phyloP scores from a whole-genome alignment of 2,113 vertebrate species.

The Crypturellus undulatus region DNA sequence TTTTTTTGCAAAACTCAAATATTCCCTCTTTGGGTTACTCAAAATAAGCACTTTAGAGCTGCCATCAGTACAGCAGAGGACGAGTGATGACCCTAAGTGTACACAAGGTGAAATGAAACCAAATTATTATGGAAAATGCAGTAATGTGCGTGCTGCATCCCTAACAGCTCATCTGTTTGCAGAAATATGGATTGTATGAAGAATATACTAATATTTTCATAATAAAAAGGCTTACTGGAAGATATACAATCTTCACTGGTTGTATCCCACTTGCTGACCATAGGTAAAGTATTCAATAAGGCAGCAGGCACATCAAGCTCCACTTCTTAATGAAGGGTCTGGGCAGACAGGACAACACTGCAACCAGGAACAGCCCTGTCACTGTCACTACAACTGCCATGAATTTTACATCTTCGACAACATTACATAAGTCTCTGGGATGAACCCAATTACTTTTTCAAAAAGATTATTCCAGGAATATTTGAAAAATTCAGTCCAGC shows the following conservation, averaged over 20 bases:
- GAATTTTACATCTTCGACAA: fast-evolving
- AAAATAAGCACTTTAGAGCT: background rate
- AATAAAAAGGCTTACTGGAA: background rate
- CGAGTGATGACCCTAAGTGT: background rate
- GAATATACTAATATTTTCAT: background rate
- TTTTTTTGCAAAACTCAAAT: background rate
- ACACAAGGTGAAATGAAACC: conserved; percentile 24
- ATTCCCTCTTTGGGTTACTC: background rate
- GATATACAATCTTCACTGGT: background rate
- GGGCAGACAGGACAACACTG: background rate
- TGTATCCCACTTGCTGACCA: background rate
- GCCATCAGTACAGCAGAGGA: background rate
- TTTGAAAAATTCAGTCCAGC: background rate
- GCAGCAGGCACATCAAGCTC: fast-evolving
- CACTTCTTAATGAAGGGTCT: background rate
- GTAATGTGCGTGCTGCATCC: background rate
- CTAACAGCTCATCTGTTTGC: background rate
- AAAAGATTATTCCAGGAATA: background rate
- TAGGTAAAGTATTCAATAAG: background rate
- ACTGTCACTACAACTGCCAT: background rate
- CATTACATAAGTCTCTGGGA: background rate
- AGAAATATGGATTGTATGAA: background rate
- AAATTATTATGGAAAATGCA: conserved; percentile 1
- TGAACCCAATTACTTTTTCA: background rate
- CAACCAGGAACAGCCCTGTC: background rate